Percentiles rank a stretch among this genome's conserved stretches.
Conservation (phyloP, 2,888 invertebrate species). For the Eupithecia subfuscata region DNA sequence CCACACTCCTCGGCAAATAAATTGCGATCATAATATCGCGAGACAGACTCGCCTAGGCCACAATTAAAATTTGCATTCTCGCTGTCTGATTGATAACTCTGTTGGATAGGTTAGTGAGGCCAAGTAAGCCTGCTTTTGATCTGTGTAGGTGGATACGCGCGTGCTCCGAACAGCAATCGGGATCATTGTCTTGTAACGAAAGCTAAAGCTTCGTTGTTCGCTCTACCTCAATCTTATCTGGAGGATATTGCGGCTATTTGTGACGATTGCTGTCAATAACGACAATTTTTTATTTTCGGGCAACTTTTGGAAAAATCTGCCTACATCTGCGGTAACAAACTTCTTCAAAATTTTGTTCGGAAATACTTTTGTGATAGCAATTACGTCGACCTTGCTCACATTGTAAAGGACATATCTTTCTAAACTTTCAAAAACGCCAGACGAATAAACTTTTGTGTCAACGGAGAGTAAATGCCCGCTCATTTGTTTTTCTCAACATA, state of each 20-base stretch:
- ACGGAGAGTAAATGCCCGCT: constrained; percentile 59
- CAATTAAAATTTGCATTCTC: constrained; percentile 82
- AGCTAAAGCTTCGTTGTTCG: background rate
- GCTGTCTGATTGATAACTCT: constrained; percentile 78
- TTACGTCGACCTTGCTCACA: constrained; percentile 35
- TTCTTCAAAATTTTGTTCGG: background rate
- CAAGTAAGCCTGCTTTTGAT: constrained; percentile 49
- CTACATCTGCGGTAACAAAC: background rate
- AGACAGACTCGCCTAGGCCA: constrained; percentile 63
- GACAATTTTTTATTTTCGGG: background rate
- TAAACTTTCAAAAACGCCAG: constrained; percentile 40
- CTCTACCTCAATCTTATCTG: background rate
- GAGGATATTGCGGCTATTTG: background rate
- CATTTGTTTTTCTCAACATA: constrained; percentile 59
- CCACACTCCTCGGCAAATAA: constrained; percentile 65
- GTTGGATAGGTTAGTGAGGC: constrained; percentile 69
- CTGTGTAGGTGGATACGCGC: constrained; percentile 51
- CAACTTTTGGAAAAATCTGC: background rate
- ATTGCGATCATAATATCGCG: constrained; percentile 73
- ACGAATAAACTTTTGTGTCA: constrained; percentile 51
- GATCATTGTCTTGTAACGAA: background rate
- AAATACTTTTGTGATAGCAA: constrained; percentile 4
- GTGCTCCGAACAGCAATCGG: background rate
- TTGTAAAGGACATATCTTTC: constrained; percentile 50
- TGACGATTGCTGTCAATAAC: background rate